phyloP scores from a whole-genome alignment of 2,113 vertebrate genomes.

The Pseudopipra pipra region DNA sequence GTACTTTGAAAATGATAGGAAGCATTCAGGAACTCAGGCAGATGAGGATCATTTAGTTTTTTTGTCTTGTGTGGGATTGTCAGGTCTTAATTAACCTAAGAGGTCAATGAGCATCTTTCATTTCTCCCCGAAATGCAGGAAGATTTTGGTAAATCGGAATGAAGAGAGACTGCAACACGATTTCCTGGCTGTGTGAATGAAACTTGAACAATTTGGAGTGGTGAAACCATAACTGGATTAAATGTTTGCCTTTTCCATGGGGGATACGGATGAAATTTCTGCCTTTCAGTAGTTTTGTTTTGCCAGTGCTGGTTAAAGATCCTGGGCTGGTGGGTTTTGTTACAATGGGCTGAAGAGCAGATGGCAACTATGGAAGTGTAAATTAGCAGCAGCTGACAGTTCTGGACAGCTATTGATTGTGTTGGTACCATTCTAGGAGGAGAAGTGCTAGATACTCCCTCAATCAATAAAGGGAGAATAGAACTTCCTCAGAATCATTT shows the following conservation, averaged over 20 bases:
- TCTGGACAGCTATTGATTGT: slow-evolving; percentile 6
- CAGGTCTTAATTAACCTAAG: background rate
- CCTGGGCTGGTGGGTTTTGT: slow-evolving; percentile 7
- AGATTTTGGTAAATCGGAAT: background rate
- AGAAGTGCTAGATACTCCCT: slow-evolving; percentile 1
- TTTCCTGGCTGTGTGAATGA: background rate
- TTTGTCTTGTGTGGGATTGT: background rate
- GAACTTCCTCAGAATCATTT: background rate
- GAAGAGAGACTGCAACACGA: background rate
- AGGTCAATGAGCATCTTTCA: background rate
- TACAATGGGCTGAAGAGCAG: slow-evolving; percentile 30
- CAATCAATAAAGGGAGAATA: background rate
- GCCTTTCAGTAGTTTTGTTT: background rate
- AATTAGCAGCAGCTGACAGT: slow-evolving; percentile 54
- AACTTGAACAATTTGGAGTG: background rate
- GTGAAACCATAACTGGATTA: background rate
- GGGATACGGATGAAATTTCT: background rate
- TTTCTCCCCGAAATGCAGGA: background rate
- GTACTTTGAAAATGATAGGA: background rate
- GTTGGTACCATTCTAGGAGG: background rate
- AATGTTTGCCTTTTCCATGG: background rate
- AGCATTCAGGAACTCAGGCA: background rate
- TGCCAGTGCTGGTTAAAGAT: background rate
- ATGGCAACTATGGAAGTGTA: slow-evolving; percentile 59
- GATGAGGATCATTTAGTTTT: background rate